Conservation (phyloP, 1,140 invertebrate species). For the Magallana gigas region DNA sequence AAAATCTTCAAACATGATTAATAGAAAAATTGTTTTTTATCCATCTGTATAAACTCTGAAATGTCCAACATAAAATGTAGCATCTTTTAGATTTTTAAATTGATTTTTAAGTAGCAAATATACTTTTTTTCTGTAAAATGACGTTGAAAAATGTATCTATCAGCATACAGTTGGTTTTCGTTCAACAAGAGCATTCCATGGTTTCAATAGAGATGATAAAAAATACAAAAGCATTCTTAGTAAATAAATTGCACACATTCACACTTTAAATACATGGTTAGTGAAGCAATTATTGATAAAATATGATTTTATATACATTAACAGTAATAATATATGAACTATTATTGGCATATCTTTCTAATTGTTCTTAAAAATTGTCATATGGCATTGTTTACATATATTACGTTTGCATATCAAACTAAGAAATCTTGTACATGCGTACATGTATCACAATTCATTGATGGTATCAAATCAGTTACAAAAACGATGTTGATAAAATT, state of each 20-base stretch:
- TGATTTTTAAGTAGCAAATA: no score
- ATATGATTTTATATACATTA: slow-evolving; percentile 4
- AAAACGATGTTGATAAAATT: no score
- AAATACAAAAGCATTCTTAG: neutral
- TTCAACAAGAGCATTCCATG: neutral
- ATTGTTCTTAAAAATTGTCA: neutral
- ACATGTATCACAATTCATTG: neutral
- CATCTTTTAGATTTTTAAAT: no score
- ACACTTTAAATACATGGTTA: slow-evolving; percentile 23
- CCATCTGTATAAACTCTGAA: no score
- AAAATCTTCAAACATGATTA: slow-evolving; percentile 26
- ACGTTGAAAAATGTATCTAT: no score
- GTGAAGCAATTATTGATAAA: neutral
- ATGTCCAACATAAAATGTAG: no score
- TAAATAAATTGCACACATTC: slow-evolving; percentile 32
- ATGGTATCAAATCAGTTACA: neutral
- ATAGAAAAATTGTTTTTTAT: neutral
- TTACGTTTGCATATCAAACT: neutral
- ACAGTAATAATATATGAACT: neutral
- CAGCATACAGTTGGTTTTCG: no score
- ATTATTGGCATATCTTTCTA: neutral
- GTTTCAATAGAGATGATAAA: neutral
- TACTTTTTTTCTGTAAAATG: no score
- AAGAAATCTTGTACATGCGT: neutral
- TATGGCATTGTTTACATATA: neutral